Base-by-base conservation (phyloP, 2,113 vertebrate species). In the Percina caprodes region DNA sequence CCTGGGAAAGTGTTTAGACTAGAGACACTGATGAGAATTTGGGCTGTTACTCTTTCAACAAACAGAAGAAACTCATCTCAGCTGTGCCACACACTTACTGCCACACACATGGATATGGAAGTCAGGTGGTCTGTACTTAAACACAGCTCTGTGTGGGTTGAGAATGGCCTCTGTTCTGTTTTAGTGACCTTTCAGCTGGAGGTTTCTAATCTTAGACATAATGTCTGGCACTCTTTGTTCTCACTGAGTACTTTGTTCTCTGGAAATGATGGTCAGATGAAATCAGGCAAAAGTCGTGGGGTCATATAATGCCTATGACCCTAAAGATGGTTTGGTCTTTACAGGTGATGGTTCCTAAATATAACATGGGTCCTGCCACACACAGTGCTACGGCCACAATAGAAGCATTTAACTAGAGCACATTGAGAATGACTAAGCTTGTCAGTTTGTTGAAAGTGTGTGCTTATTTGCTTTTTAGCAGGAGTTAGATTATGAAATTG, bases 1-100 rank as follows among this genome's bases (percentile, higher is more conserved):
- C 74, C 71, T 86, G 10, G 86, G 72, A 88, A 90, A 81, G 80
- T 91, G 90, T 93, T 93, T 92, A 92, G 89, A 81, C 87, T 92
- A 16, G 58, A 87, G 76, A 92, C 77, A 63, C 81, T 83, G 80
- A 89, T 79, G 87, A 91, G 80, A 86, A 86, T 82, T 81, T 69
- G 54, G 68, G 45, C 79, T 61, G 74, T 67, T n/a, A 68, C 83
- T 91, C 80, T 94, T 90, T 92, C 91, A 92, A 94, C 90, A 93
- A 94, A 92, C 89, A 91, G 58, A 75, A 69, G 70, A 77, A 92
- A 68, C 80, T 90, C 75, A 72, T 89, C 87, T 88, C 88, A 77
- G 90, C 84, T 86, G 86, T 63, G 86, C 85, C 30, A 30, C 30
- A 30, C 30, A 89, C 88, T 72, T 51, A 71, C 52, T 70, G 83